Base-by-base conservation (phyloP, 2,888 invertebrate species). In the Drosophila diplacantha region DNA sequence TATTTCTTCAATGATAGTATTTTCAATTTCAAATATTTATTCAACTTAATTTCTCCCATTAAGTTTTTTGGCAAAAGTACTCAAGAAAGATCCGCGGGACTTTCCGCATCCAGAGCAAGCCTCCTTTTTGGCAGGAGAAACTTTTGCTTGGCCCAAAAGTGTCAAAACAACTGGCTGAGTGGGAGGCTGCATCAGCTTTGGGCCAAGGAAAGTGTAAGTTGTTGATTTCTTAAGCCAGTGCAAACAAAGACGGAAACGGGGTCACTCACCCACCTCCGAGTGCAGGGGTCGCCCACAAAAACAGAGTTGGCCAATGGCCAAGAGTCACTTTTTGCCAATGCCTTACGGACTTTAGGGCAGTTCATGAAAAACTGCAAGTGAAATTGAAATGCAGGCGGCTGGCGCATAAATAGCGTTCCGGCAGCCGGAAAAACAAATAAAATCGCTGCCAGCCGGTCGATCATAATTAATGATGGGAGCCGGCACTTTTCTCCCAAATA, bases 161-260 rank as follows among this genome's bases (percentile, higher is more conserved):
- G 80, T 80, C 80, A 80, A 81, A 82, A 80, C 83, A 80, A 82
- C 69, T 74, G 71, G 71, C 55, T 55, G 70, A 73, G 34, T 41
- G 24, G 20, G 35, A 67, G 62, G 64, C 44, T 46, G 49, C 41
- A 11, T 9, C 35, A 22, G 9, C 12, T 34, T 37, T 20, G 9
- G 37, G 35, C 57, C 56, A 51, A 63, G 57, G 70, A 81, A 79
- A 73, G 72, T 76, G 80, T 66, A 78, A 81, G 74, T 74, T 81
- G 74, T 69, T 71, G 67, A 71, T 80, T 62, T 70, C 56, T 54
- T 46, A 22, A 57, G 69, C 52, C 51, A 38, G 38, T 41, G 50
- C 49, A 44, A 54, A 62, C 63, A 62, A 37, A 61, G 29, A 16
- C 29, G 39, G 38, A 34, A 35, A 16, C 35, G 29, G 37, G 37